phyloP scores from a whole-genome alignment of 2,888 invertebrate species.

The Alloscopus bannaensis region DNA sequence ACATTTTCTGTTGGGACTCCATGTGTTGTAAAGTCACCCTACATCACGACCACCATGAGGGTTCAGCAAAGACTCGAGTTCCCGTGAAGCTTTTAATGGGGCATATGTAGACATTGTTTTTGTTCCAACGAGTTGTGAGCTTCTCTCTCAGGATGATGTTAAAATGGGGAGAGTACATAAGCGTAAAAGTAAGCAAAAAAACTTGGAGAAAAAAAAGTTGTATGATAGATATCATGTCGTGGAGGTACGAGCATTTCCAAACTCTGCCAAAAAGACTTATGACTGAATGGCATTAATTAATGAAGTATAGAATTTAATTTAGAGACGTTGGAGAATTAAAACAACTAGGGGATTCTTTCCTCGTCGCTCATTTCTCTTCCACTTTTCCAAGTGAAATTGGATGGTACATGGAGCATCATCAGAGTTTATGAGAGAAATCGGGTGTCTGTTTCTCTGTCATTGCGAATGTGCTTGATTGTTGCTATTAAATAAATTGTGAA shows the following conservation, averaged over 20 bases:
- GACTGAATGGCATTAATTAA: conserved; percentile 73
- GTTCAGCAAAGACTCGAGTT: neutral
- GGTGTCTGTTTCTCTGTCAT: too few species aligned
- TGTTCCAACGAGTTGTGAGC: conserved; percentile 17
- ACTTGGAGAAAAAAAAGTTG: too few species aligned
- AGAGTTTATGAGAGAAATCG: too few species aligned
- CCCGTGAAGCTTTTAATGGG: conserved; percentile 44
- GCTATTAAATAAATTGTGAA: too few species aligned
- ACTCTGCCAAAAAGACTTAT: conserved; percentile 58
- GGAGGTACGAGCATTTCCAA: too few species aligned
- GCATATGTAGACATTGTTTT: conserved; percentile 48
- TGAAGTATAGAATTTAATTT: conserved; percentile 74
- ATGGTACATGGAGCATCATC: too few species aligned
- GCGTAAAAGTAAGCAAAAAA: conserved; percentile 54
- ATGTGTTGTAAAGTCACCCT: neutral
- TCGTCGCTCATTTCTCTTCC: conserved; percentile 52
- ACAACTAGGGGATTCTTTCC: conserved; percentile 69
- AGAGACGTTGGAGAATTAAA: conserved; percentile 72
- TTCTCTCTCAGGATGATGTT: conserved; percentile 62
- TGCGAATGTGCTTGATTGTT: too few species aligned
- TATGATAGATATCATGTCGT: too few species aligned
- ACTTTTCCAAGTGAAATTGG: conserved; percentile 24
- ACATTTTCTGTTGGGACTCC: too few species aligned
- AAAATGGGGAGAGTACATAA: conserved; percentile 59
- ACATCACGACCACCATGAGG: neutral